Percentiles rank a stretch among this genome's conserved stretches.
Evolutionary conservation across 1,140 invertebrate species (phyloP).

Genomic region (Pogonognathellus flavescens): DNA sequence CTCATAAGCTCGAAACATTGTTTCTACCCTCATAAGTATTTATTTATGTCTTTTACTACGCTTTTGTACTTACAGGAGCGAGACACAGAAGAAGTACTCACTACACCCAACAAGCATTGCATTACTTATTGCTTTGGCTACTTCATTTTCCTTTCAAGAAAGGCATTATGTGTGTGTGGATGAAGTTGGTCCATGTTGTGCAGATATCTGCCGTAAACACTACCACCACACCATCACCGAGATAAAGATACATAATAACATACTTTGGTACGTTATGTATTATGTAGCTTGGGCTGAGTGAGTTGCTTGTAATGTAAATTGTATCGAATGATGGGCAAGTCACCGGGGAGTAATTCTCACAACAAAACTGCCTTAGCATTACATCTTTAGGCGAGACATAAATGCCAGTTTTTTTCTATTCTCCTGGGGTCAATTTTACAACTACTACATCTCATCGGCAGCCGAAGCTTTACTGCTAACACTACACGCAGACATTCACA

Average conservation of each 20-base stretch:
- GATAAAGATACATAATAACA: neutral
- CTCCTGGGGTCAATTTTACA: constrained; percentile 49
- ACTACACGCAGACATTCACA: neutral
- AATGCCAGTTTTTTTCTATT: constrained; percentile 47
- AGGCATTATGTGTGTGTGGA: neutral
- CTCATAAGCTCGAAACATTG: neutral
- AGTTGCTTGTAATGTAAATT: constrained; percentile 45
- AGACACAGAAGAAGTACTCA: neutral
- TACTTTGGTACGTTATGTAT: neutral
- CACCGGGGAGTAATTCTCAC: constrained; percentile 44
- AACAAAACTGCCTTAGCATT: constrained; percentile 45
- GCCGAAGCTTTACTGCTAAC: neutral
- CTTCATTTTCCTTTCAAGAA: neutral
- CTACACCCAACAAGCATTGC: neutral
- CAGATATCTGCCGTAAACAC: neutral
- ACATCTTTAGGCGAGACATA: constrained; percentile 46
- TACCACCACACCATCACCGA: neutral
- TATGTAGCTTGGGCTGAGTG: constrained; percentile 8
- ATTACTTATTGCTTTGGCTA: neutral
- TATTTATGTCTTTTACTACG: too few species aligned
- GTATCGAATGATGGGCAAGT: constrained; percentile 48
- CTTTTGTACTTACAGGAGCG: neutral
- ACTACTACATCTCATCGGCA: constrained; percentile 29
- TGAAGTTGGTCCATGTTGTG: neutral
- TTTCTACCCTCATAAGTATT: too few species aligned